Evolutionary conservation across 2,113 vertebrate genomes (phyloP), one percentile per base, ranked within the genome.

Genomic region (Nycticebus coucang): DNA sequence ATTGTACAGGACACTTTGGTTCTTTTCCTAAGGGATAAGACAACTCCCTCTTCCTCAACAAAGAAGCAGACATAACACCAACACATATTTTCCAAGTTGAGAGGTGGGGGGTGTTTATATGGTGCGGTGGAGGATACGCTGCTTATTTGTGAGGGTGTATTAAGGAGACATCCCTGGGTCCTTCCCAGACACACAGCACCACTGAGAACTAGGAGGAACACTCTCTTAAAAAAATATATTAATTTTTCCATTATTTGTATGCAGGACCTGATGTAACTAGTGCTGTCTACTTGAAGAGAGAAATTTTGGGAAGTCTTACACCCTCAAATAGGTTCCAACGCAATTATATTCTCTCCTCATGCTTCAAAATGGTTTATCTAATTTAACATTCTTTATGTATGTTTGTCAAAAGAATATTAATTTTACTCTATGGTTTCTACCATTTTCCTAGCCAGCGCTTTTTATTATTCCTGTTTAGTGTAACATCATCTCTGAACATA

Each of bases 381-480:
- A 88, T 95, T 92, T 91, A 97, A 35, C 74, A 69, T 85, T 33
- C 66, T 96, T 94, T 96, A 93, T 95, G 95, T 72, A 74, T 19
- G 86, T 98, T 98, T 97, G 94, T 97, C 97, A 97, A 87, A 95
- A 97, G 97, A 97, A 98, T 98, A 97, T 98, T 96, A 97, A 97
- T 95, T 96, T 93, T 93, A 80, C 96, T 98, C 96, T 97, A 97
- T 72, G 89, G 93, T 98, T 97, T 97, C 94, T 87, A 96, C 92
- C 92, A 91, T 95, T 95, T 97, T 96, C 97, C 97, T 98, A 98
- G 98, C 97, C 97, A 98, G 97, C 94, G 94, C 95, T 97, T 98
- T 98, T 98, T 98, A 98, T 98, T 98, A 96, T 98, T 98, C 97
- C 98, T 98, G 95, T 96, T 98, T 93, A 87, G 92, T 91, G 95